Conservation (phyloP, 2,888 invertebrate genomes). For the Auanema freiburgensis region DNA sequence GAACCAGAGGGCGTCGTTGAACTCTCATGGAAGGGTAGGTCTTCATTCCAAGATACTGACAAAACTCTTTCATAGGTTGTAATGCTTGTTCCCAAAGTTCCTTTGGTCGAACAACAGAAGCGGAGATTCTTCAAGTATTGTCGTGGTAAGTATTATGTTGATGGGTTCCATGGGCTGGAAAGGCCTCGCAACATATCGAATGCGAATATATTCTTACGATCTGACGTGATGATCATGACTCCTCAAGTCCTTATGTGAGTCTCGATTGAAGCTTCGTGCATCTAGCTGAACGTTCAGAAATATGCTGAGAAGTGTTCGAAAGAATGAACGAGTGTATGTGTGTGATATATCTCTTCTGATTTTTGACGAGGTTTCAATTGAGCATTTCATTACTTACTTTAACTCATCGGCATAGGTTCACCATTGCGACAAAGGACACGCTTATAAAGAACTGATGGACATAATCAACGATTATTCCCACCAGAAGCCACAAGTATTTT, state of each 20-base stretch:
- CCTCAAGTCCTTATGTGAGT: constrained; percentile 54
- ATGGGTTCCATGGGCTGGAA: constrained; percentile 52
- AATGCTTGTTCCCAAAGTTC: constrained; percentile 60
- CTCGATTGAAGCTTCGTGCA: neutral
- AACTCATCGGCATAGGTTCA: constrained; percentile 1
- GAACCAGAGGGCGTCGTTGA: constrained; percentile 13
- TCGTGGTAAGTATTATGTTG: constrained; percentile 27
- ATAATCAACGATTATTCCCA: constrained; percentile 28
- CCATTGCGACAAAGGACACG: constrained; percentile 43
- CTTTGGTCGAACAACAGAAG: constrained; percentile 57
- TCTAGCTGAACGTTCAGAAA: constrained; percentile 32
- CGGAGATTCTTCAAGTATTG: constrained; percentile 38
- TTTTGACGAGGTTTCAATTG: constrained; percentile 62
- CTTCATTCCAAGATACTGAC: neutral
- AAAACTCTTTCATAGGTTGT: constrained; percentile 33
- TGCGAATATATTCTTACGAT: constrained; percentile 31
- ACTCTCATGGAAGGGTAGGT: constrained; percentile 18
- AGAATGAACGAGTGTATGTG: constrained; percentile 50
- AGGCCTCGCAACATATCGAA: constrained; percentile 22
- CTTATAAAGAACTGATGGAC: constrained; percentile 27
- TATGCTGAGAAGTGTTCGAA: constrained; percentile 49
- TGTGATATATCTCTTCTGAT: constrained; percentile 56
- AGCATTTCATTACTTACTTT: neutral
- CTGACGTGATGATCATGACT: constrained; percentile 50
- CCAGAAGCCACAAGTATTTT: constrained; percentile 30